phyloP scores from a whole-genome alignment of 2,888 invertebrate species.

The Erebia palarica region DNA sequence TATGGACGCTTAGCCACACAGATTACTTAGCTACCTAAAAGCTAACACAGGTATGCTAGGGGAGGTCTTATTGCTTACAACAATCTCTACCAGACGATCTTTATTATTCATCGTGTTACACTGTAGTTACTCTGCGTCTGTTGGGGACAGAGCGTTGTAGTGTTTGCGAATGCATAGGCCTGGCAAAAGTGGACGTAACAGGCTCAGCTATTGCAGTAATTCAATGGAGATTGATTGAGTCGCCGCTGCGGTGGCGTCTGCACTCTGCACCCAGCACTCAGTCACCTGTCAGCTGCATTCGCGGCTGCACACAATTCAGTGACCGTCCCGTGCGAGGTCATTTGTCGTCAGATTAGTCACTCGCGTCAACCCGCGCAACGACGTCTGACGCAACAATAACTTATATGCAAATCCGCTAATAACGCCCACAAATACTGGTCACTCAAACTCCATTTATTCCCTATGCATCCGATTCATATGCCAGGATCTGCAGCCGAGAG shows the following conservation, averaged over 20 bases:
- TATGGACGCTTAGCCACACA: too few relatives aligned
- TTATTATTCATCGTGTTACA: neutral
- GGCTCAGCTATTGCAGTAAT: constrained; percentile 42
- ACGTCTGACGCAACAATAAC: constrained; percentile 29
- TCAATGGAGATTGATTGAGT: constrained; percentile 59
- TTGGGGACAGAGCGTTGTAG: neutral
- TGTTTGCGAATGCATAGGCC: constrained; percentile 5
- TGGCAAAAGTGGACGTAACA: constrained; percentile 13
- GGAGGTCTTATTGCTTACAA: neutral
- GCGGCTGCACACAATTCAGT: constrained; percentile 61
- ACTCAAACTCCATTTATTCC: neutral
- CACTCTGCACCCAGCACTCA: constrained; percentile 71
- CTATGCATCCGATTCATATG: too few relatives aligned
- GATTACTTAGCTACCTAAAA: too few relatives aligned
- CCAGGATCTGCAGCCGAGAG: too few relatives aligned
- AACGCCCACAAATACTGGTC: neutral
- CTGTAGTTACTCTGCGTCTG: neutral
- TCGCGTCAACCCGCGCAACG: constrained; percentile 40
- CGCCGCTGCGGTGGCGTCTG: constrained; percentile 55
- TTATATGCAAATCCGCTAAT: constrained; percentile 31
- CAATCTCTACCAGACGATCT: constrained; percentile 8
- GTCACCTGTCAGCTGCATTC: constrained; percentile 65
- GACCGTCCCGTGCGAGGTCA: constrained; percentile 51
- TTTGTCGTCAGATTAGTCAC: constrained; percentile 63
- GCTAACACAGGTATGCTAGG: neutral